Percentiles rank a stretch among this genome's conserved stretches.
Conservation (phyloP, 2,113 vertebrate genomes). For the Phylloscopus trochilus region DNA sequence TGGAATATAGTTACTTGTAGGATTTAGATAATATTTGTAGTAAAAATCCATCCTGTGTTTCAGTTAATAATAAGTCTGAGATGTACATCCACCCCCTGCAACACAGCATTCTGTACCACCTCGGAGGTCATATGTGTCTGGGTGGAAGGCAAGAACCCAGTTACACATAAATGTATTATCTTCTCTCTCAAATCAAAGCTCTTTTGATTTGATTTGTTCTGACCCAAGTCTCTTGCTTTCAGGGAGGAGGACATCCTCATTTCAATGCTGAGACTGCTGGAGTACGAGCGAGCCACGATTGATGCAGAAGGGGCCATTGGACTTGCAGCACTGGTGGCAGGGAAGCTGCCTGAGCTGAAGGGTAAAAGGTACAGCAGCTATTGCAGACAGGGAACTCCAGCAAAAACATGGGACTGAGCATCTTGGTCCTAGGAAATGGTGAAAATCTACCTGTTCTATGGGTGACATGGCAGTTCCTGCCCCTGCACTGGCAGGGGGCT, state of each 20-base stretch:
- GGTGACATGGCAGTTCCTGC: background rate
- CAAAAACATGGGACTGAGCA: background rate
- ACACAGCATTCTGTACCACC: background rate
- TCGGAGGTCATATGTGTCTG: background rate
- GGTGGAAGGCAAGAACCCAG: background rate
- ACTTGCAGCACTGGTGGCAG: constrained; percentile 82
- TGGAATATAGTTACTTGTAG: background rate
- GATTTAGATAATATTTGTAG: background rate
- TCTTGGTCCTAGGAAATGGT: fast-evolving
- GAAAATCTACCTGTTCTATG: background rate
- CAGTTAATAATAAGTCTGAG: background rate
- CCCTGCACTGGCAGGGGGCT: background rate
- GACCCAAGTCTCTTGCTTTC: background rate
- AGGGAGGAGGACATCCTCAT: constrained; percentile 85
- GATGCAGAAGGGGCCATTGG: constrained; percentile 87
- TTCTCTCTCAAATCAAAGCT: no score
- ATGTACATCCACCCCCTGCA: background rate
- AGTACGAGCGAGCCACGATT: constrained; percentile 83
- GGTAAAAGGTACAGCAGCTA: constrained; percentile 79
- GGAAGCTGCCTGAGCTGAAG: constrained; percentile 82
- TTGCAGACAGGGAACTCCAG: background rate
- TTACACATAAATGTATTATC: background rate
- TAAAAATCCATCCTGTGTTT: background rate
- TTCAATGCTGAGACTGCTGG: constrained; percentile 86
- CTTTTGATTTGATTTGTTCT: background rate